Evolutionary conservation across 2,797 vertebrate genomes (phyloP).

Genomic region (Liparis tanakae): DNA sequence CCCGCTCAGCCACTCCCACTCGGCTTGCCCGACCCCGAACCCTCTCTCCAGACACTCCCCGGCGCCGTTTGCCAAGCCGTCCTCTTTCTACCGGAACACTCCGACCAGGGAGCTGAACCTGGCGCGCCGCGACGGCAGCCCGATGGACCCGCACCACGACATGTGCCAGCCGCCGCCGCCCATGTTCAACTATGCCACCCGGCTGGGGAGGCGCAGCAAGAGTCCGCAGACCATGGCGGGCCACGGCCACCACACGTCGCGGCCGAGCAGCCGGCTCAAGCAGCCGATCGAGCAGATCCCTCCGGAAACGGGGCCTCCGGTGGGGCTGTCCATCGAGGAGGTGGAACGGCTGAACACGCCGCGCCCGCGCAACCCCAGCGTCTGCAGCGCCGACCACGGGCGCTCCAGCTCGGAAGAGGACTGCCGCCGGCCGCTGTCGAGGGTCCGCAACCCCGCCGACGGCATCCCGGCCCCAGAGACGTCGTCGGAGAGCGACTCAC

Average conservation of each 20-base stretch:
- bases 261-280: slow-evolving; percentile 94
- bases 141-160: slow-evolving; percentile 89
- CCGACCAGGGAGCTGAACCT: slow-evolving; percentile 94
- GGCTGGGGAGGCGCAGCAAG: slow-evolving; percentile 95
- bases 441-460: slow-evolving; percentile 94
- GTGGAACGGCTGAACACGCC: slow-evolving; percentile 98
- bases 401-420: slow-evolving; percentile 97
- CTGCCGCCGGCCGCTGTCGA: slow-evolving; percentile 91
- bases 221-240: slow-evolving; percentile 93
- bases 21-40: slow-evolving; percentile 91
- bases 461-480: slow-evolving; percentile 96
- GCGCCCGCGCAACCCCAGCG: slow-evolving; percentile 95
- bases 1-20: slow-evolving; percentile 91
- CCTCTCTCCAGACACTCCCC: slow-evolving; percentile 94
- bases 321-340: slow-evolving; percentile 96
- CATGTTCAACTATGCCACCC: slow-evolving; percentile 92
- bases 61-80: slow-evolving; percentile 92
- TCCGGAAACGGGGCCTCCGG: slow-evolving; percentile 90
- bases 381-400: slow-evolving; percentile 97
- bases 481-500: slow-evolving; percentile 98
- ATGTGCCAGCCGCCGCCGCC: slow-evolving; percentile 86
- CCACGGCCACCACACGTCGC: slow-evolving; percentile 86
- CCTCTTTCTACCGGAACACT: slow-evolving; percentile 93
- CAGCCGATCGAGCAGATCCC: slow-evolving; percentile 94
- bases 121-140: slow-evolving; percentile 89